Evolutionary conservation across 2,888 invertebrate species (phyloP), one percentile per base, ranked within the genome.

Genomic region (Eristalis pertinax): DNA sequence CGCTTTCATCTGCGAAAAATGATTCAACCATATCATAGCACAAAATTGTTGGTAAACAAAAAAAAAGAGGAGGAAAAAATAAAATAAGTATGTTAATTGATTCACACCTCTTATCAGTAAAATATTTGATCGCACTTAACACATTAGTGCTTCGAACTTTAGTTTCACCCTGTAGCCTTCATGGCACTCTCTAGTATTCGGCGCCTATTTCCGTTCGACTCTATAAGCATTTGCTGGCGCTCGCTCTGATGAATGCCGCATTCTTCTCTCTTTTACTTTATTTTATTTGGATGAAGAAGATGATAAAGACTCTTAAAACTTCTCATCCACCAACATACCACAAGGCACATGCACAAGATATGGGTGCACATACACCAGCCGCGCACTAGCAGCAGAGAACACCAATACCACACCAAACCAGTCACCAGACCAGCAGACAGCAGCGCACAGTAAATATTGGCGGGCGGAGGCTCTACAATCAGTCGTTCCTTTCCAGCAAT

Each of bases 401-500:
- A 75, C 56, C 62, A 62, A 29, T 62, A 63, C 2, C 29, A 67
- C 65, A 60, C 35, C 26, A 60, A 65, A 63, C 63, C 64, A 75
- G 68, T 38, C 26, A 35, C 38, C 62, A 76, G 63, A 64, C 80
- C 72, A 29, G 60, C 64, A 19, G 19, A 64, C 13, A 26, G n/a
- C 50, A 72, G 29, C 75, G 58, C 64, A 65, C 69, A 73, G 32
- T 74, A 65, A 72, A 72, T 63, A 75, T 86, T 75, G 26, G 70
- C 78, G 82, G 76, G 74, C 68, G 67, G 72, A 81, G 85, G 85
- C 86, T 83, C 78, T 86, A 79, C 67, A 75, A 86, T 78, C 70
- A 79, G 74, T 83, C 69, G 78, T 75, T 83, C 86, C 67, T 86
- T 78, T 86, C 86, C 86, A 86, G 86, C 83, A 56, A 70, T 75